These are phyloP conservation scores for Notechis scutatus DNA, from an alignment of 2,113 vertebrate genomes.

Conservation along the genomic window DNA sequence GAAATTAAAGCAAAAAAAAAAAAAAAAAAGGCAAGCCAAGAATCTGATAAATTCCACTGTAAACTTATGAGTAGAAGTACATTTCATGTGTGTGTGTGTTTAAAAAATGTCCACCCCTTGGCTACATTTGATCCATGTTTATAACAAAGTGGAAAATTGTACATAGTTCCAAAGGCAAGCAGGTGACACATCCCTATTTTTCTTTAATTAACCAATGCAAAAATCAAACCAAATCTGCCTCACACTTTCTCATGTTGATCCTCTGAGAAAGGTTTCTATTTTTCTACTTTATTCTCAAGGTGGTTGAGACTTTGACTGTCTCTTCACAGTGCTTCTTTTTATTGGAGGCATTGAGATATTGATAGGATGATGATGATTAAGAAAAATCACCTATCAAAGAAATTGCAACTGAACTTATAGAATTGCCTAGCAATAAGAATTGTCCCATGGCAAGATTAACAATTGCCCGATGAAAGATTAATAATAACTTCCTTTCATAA, in stretches of 20 bases:
- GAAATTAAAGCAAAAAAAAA: conserved; percentile 31
- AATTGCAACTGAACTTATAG: neutral
- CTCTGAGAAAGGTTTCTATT: neutral
- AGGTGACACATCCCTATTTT: neutral
- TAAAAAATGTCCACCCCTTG: neutral
- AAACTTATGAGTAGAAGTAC: neutral
- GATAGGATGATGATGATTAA: neutral
- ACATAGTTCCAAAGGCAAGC: neutral
- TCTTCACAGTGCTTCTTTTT: neutral
- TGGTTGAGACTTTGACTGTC: neutral
- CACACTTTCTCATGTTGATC: neutral
- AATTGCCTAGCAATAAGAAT: neutral
- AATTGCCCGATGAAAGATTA: neutral
- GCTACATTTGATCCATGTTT: neutral
- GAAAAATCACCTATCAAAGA: neutral
- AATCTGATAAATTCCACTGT: conserved; percentile 51
- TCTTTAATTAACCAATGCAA: neutral
- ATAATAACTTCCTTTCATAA: neutral
- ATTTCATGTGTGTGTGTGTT: neutral
- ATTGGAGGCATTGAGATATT: neutral
- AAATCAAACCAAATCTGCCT: neutral
- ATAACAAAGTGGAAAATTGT: neutral
- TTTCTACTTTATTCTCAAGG: neutral
- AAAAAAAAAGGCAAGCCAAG: conserved; percentile 46
- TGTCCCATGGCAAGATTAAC: neutral